Conservation (phyloP, 2,888 invertebrate species). For the Mactromeris polynyma region DNA sequence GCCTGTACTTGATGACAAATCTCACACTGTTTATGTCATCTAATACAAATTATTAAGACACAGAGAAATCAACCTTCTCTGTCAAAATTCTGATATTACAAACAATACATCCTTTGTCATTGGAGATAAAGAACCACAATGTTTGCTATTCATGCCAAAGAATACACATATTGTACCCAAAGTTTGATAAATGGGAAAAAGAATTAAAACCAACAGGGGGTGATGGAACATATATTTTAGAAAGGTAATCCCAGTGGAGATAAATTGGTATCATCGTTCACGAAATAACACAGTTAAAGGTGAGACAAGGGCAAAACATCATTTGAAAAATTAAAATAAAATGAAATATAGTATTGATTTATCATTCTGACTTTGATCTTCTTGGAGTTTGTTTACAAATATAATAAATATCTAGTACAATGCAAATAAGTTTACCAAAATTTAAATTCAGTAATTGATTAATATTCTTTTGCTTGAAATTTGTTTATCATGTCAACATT, state of each 20-base stretch:
- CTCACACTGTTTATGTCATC: neutral
- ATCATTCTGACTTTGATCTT: neutral
- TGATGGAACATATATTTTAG: conserved; percentile 17
- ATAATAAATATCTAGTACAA: neutral
- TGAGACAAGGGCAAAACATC: neutral
- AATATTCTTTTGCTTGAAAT: neutral
- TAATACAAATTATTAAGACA: neutral
- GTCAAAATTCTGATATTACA: conserved; percentile 21
- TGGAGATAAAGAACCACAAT: neutral
- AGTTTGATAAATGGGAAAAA: conserved; percentile 23
- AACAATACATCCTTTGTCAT: conserved; percentile 20
- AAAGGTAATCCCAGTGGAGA: conserved; percentile 16
- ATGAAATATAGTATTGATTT: neutral
- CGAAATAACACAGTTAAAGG: conserved; percentile 16
- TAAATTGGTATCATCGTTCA: conserved; percentile 23
- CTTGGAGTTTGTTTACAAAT: neutral
- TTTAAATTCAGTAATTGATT: neutral
- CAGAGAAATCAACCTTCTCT: neutral
- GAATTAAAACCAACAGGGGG: conserved; percentile 12
- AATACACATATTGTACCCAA: conserved; percentile 29
- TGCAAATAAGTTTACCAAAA: neutral
- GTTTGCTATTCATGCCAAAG: conserved; percentile 14
- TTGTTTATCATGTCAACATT: neutral
- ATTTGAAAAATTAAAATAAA: neutral
- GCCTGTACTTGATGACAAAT: neutral